phyloP scores from a whole-genome alignment of 2,888 invertebrate genomes.

The Crepidodera aurea region DNA sequence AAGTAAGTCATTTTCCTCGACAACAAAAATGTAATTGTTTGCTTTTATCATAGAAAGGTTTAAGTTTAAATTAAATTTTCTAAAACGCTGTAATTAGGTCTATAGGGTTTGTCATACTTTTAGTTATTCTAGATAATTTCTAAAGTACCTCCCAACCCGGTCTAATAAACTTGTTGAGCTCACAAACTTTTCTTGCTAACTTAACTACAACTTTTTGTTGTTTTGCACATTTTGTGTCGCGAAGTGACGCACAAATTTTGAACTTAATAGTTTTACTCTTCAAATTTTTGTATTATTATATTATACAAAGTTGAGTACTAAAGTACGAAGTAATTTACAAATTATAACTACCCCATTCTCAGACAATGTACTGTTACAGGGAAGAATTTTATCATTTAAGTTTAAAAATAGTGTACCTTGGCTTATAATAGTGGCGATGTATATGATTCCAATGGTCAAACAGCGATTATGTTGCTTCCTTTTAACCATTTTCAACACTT shows the following conservation, averaged over 20 bases:
- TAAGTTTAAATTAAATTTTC: too few relatives aligned
- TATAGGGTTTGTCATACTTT: too few relatives aligned
- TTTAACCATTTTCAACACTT: conserved; percentile 44
- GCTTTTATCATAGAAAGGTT: too few relatives aligned
- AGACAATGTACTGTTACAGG: conserved; percentile 7
- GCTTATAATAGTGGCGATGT: conserved; percentile 69
- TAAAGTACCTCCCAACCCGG: too few relatives aligned
- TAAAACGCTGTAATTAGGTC: too few relatives aligned
- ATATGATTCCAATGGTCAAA: conserved; percentile 67
- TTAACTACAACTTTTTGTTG: background rate
- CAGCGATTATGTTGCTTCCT: conserved; percentile 59
- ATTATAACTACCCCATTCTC: conserved; percentile 21
- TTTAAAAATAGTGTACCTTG: conserved; percentile 61
- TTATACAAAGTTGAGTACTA: background rate
- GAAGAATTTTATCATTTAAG: background rate
- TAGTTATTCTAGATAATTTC: too few relatives aligned
- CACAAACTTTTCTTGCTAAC: background rate
- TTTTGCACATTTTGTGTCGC: background rate
- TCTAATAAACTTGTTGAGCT: conserved; percentile 2
- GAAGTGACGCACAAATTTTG: background rate
- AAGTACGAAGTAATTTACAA: background rate
- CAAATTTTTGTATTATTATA: background rate
- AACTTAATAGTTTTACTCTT: background rate
- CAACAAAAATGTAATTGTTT: too few relatives aligned
- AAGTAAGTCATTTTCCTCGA: too few relatives aligned